Base-by-base conservation (phyloP, 2,888 invertebrate species). In the Clunio marinus region DNA sequence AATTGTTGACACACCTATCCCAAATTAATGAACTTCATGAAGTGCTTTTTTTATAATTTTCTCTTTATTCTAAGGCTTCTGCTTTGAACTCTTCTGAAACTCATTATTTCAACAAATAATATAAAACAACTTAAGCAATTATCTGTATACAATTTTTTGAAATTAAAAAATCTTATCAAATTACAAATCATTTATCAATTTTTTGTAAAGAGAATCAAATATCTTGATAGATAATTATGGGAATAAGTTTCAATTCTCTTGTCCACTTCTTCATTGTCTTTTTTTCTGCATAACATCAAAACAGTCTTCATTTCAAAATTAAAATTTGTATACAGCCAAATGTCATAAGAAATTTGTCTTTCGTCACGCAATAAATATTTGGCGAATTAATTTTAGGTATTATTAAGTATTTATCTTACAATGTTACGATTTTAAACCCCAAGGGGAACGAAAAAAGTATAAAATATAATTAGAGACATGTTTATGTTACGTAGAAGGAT, bases 261-360 rank as follows among this genome's bases (percentile, higher is more conserved):
- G 57, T 27, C 13, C 27, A 25, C 2, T 24, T 24, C 15, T 57
- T 10, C 57, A 57, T 57, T 57, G 57, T 57, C 13, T 51, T 22
- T 22, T 4, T 13, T 15, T 41, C 24, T 32, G 24, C 7, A 8
- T 20, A n/a, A 27, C 25, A 57, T 25, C 10, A 27, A 57, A 57
- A 25, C 57, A 25, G 57, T 57, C 27, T 57, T 24, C 22, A 27
- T 32, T 22, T 57, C 57, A 24, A 27, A 51, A 51, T 51, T 51
- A 51, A n/a, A n/a, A 17, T 51, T 51, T 51, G 25, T 57, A 55
- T 32, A 66, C 66, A 66, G 55, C 51, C n/a, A 55, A 22, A 66
- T 66, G 66, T 66, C 66, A 66, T 66, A 32, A 55, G 20, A 66
- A 66, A 66, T 66, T 66, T 66, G 66, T 66, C 66, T 66, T 66